Conservation (phyloP, 2,113 vertebrate species). For the Heterocephalus glaber region DNA sequence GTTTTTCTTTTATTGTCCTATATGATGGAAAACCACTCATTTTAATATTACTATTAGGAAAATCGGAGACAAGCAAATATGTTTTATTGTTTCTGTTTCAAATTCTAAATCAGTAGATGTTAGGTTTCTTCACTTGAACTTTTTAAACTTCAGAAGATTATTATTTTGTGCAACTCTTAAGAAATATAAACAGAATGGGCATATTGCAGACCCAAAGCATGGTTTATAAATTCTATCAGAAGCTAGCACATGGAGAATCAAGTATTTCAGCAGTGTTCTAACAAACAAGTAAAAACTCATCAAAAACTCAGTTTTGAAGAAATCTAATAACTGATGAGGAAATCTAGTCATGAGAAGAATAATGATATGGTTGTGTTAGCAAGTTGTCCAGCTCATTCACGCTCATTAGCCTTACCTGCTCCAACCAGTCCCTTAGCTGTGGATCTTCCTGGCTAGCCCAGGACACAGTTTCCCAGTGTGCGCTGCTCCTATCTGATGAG, state of each 20-base stretch:
- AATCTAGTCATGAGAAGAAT: neutral
- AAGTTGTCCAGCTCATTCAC: neutral
- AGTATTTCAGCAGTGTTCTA: neutral
- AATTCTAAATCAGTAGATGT: neutral
- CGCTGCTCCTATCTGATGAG: neutral
- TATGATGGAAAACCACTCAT: neutral
- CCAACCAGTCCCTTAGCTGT: neutral
- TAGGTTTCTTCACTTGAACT: neutral
- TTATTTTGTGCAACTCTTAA: slow-evolving; percentile 14
- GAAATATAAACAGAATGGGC: slow-evolving; percentile 17
- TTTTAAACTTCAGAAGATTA: slow-evolving; percentile 15
- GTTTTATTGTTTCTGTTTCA: slow-evolving; percentile 41
- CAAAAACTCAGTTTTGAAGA: neutral
- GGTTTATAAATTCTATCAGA: neutral
- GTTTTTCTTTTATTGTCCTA: slow-evolving; percentile 32
- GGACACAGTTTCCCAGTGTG: neutral
- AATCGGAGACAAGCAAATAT: neutral
- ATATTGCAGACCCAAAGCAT: neutral
- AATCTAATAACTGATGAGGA: neutral
- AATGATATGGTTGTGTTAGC: neutral
- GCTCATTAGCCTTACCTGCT: neutral
- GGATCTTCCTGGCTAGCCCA: neutral
- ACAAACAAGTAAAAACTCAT: neutral
- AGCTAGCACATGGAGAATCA: neutral
- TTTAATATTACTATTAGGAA: slow-evolving; percentile 8